Base-by-base conservation (phyloP, 2,888 invertebrate genomes). In the Laspeyria flexula region DNA sequence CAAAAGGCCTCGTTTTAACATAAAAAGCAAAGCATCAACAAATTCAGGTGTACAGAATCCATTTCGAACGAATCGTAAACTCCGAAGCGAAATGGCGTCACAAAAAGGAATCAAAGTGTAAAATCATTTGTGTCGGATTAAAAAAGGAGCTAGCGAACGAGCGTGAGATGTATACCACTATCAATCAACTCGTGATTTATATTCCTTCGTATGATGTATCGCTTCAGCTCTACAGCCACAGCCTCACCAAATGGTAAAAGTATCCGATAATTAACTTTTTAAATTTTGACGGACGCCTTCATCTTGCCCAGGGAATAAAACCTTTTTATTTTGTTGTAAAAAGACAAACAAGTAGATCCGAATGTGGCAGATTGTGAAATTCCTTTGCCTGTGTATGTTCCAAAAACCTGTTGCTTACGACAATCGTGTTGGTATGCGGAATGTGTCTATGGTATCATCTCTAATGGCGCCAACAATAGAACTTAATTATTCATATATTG, bases 201-300 rank as follows among this genome's bases (percentile, higher is more conserved):
- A 88, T 82, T 83, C 87, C 79, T 81, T 75, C 75, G 84, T 83
- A 89, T 92, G 91, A 92, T 92, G 89, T 87, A 91, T 91, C 86
- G 77, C 82, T 75, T 12, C 79, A 68, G 73, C 75, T 71, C 69
- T n/a, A n/a, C n/a, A n/a, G n/a, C n/a, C n/a, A n/a, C n/a, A n/a
- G 76, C 77, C 79, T 72, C 75, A 72, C 76, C 75, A 77, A 77
- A 71, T 79, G 81, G 84, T 81, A 82, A 85, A 83, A 88, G 86
- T 85, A 85, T 88, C 83, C 81, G 85, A 88, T 92, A 92, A 92
- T 92, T 92, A 92, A 92, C 90, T 90, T 90, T 91, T 91, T 83
- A 85, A 85, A 87, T 81, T 87, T 88, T 88, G 90, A 91, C 81
- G 83, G 85, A 88, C 88, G 79, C 88, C 87, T 86, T 85, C 83